A percentile compares a stretch with the other conserved stretches of the same genome.
Evolutionary conservation across 2,888 invertebrate genomes (phyloP).

Genomic region (Drosophila longiperda): DNA sequence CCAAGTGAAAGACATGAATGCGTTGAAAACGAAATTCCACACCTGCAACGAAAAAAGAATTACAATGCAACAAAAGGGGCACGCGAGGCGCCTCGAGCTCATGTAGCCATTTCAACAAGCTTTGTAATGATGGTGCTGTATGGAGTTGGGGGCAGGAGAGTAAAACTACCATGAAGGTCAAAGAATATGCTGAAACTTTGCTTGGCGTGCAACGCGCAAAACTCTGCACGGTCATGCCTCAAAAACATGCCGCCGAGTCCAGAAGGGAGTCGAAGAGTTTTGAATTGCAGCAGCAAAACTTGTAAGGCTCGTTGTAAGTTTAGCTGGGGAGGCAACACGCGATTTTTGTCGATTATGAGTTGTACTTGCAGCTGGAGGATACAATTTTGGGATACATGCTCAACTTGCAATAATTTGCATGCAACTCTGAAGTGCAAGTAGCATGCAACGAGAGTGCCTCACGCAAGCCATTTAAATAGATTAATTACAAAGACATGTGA

Average conservation of each 20-base stretch:
- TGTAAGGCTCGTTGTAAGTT: constrained; percentile 36
- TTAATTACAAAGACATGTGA: constrained; percentile 60
- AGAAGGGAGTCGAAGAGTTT: constrained; percentile 42
- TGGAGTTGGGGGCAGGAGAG: background rate
- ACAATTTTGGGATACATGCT: constrained; percentile 58
- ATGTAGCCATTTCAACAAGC: constrained; percentile 55
- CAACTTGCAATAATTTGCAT: constrained; percentile 74
- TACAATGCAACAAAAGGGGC: constrained; percentile 40
- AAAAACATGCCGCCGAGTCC: constrained; percentile 23
- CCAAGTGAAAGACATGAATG: constrained; percentile 23
- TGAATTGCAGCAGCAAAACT: constrained; percentile 37
- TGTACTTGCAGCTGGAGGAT: constrained; percentile 41
- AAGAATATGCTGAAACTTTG: constrained; percentile 25
- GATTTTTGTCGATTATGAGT: constrained; percentile 70
- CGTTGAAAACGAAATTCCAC: constrained; percentile 59
- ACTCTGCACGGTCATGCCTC: constrained; percentile 1
- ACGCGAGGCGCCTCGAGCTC: constrained; percentile 39
- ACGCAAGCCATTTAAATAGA: constrained; percentile 65
- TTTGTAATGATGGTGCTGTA: constrained; percentile 43
- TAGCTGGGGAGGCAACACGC: constrained; percentile 45
- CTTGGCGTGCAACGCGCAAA: constrained; percentile 37
- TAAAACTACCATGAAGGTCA: constrained; percentile 40
- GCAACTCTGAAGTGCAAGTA: constrained; percentile 48
- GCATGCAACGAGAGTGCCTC: constrained; percentile 67
- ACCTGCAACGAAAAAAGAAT: constrained; percentile 38